Conservation (phyloP, 2,113 vertebrate species). For the Aegotheles bennettii region DNA sequence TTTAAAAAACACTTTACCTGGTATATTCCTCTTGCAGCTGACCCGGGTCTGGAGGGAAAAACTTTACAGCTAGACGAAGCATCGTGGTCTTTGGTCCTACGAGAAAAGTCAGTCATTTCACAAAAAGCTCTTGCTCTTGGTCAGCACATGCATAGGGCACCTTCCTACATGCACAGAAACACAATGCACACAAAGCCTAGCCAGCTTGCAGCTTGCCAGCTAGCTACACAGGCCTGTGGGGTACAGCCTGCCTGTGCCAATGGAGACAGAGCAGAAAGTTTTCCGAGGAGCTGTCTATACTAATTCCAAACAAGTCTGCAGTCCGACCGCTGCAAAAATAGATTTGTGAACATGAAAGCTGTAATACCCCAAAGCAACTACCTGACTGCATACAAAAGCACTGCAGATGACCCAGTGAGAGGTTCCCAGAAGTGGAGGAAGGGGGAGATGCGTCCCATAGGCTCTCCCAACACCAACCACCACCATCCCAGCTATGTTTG, state of each 20-base stretch:
- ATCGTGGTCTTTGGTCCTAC: constrained; percentile 87
- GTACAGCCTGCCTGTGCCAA: not conserved
- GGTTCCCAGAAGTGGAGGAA: not conserved
- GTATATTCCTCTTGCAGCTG: constrained; percentile 97
- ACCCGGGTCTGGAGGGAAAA: constrained; percentile 95
- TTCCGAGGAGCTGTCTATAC: not conserved
- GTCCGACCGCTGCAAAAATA: not conserved
- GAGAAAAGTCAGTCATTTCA: constrained; percentile 1
- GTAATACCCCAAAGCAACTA: not conserved
- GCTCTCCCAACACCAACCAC: not conserved
- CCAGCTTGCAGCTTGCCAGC: not conserved
- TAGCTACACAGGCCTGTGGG: not conserved
- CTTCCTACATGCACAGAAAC: not conserved
- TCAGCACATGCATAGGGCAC: not conserved
- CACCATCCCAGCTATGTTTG: rapidly evolving
- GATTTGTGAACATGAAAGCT: not conserved
- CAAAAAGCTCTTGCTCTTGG: not conserved
- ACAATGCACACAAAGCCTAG: rapidly evolving
- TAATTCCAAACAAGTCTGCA: not conserved
- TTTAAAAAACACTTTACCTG: constrained; percentile 69
- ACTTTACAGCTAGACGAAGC: constrained; percentile 93
- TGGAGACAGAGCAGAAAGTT: not conserved
- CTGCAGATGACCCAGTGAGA: not conserved
- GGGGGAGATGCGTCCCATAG: not conserved
- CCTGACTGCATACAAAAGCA: not conserved